Base-by-base conservation (phyloP, 1,140 invertebrate genomes). In the Apis mellifera region DNA sequence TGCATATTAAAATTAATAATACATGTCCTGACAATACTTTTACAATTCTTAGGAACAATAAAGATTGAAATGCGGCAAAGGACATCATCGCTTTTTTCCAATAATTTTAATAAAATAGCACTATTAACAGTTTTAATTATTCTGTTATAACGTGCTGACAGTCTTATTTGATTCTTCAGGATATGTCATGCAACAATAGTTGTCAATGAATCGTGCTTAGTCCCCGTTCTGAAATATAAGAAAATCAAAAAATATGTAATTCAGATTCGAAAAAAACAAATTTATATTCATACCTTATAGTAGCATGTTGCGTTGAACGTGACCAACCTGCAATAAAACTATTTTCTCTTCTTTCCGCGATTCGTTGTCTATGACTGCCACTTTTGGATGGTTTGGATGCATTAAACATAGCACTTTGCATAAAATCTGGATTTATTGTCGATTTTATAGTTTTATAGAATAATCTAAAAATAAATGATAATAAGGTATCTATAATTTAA, bases 241-340 rank as follows among this genome's bases (percentile, higher is more conserved):
- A 71, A 62, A 76, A 72, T 57, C 52, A 70, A 1, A 32, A 50
- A 59, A 17, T 19, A 23, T 19, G n/a, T 69, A n/a, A 23, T 19
- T n/a, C 21, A 9, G 48, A 60, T n/a, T 26, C 0, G 32, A 9
- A 74, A 9, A 74, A 50, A 62, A 48, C 8, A 13, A 42, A 65
- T 62, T 19, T 50, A 17, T 59, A 32, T 76, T 21, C n/a, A 73
- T 91, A 94, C 93, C 93, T 93, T 81, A 93, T 93, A 57, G 93
- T 93, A 59, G 91, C 93, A 70, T 93, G 87, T 81, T 94, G 91
- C 13, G 92, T 92, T 1, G 94, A 92, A 78, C 93, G 90, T 52
- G 92, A 94, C 93, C 93, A 94, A 80, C 90, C 91, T 70, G 94
- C 92, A 65, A 93, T 91, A 66, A 94, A 88, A 88, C 90, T 90